phyloP scores from a whole-genome alignment of 2,797 vertebrate species.

The Lithobates sylvaticus region DNA sequence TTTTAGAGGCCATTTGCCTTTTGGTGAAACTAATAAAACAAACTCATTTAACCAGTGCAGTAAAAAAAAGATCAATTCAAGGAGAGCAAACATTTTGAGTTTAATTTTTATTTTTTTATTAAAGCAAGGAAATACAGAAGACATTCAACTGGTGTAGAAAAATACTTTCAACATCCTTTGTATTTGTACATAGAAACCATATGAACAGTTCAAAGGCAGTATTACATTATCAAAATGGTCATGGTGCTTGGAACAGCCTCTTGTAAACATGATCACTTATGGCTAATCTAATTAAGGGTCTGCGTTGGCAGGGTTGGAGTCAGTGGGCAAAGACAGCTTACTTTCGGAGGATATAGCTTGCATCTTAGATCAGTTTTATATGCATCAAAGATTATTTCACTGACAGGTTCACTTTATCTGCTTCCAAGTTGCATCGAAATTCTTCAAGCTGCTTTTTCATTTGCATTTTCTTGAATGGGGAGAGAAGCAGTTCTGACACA shows the following conservation, averaged over 20 bases:
- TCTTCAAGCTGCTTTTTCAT: no score
- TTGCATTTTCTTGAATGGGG: no score
- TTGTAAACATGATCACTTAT: neutral
- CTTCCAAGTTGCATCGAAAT: neutral
- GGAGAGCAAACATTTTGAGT: neutral
- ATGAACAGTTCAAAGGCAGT: neutral
- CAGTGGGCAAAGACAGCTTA: neutral
- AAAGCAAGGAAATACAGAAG: neutral
- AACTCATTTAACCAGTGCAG: no score
- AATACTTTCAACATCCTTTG: neutral
- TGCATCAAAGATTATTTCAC: no score
- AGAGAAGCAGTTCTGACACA: no score
- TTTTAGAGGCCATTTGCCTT: no score
- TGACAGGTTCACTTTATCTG: no score
- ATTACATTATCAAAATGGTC: neutral
- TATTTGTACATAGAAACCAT: neutral
- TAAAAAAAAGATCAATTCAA: neutral
- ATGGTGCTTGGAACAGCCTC: neutral
- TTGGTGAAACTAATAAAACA: neutral
- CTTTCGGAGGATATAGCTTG: no score
- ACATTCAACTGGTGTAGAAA: neutral
- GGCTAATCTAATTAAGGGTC: neutral
- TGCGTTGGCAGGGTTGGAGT: neutral
- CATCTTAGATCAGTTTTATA: no score
- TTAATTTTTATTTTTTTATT: neutral